These are phyloP conservation scores for Mico argentatus DNA, from an alignment of 2,797 vertebrate genomes.

Conservation along the genomic window DNA sequence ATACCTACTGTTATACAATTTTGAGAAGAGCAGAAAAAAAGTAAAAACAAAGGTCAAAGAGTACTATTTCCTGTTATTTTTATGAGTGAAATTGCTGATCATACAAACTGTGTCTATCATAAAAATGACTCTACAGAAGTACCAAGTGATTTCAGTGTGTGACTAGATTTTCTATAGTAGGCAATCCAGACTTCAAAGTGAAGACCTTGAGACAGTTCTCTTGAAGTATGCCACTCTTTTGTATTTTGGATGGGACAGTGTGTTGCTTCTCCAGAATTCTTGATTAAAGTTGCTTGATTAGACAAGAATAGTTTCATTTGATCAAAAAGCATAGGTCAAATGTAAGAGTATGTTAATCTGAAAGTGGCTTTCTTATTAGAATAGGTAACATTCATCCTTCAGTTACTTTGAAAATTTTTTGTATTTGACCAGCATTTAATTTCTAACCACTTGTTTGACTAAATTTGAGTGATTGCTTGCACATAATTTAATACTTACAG, in stretches of 20 bases:
- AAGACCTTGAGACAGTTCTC: neutral
- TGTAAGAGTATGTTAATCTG: neutral
- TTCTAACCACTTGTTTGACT: constrained; percentile 18
- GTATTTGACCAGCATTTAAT: constrained; percentile 3
- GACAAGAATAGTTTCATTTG: constrained; percentile 21
- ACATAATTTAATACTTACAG: neutral
- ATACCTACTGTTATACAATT: constrained; percentile 4
- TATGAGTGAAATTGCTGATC: constrained; percentile 41
- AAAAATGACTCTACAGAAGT: constrained; percentile 43
- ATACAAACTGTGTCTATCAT: constrained; percentile 21
- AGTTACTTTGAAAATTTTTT: neutral
- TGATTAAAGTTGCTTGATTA: constrained; percentile 37
- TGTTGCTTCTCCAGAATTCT: neutral
- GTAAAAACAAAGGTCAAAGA: constrained; percentile 30
- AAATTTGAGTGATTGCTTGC: neutral
- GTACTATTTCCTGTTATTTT: constrained; percentile 35
- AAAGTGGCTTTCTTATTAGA: neutral
- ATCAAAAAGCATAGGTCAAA: neutral
- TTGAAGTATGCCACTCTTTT: neutral
- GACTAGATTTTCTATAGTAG: neutral
- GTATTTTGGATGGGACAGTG: neutral
- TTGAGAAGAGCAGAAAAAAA: constrained; percentile 23
- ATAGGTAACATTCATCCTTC: neutral
- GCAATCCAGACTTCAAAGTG: neutral
- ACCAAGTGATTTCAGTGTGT: neutral